Evolutionary conservation across 2,888 invertebrate species (phyloP).

Genomic region (Agrochola litura): DNA sequence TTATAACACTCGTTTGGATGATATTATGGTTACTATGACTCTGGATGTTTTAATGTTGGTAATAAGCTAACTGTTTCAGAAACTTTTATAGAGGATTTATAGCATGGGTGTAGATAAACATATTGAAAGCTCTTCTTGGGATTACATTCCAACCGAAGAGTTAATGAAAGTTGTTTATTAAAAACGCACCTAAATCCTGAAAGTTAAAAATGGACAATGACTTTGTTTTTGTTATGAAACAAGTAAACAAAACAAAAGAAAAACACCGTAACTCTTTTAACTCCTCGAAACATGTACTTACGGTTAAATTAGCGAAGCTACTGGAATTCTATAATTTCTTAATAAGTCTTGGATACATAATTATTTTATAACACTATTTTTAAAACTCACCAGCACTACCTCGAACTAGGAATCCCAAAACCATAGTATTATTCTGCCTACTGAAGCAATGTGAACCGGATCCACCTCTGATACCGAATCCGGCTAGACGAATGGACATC

Average conservation of each 20-base stretch:
- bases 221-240: conserved; percentile 1
- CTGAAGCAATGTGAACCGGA: conserved; percentile 29
- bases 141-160: background rate
- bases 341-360: background rate
- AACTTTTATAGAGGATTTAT: too few relatives aligned
- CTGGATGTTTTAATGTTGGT: too few relatives aligned
- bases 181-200: background rate
- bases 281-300: background rate
- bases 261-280: background rate
- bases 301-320: background rate
- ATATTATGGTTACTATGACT: too few relatives aligned
- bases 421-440: background rate
- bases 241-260: background rate
- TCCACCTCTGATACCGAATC: conserved; percentile 30
- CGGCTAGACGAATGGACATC: conserved; percentile 6
- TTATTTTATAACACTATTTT: background rate
- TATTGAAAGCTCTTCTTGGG: background rate
- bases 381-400: conserved; percentile 30
- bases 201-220: too few relatives aligned
- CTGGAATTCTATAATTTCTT: background rate
- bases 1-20: too few relatives aligned
- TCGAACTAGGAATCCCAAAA: background rate
- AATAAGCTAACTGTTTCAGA: too few relatives aligned
- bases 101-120: too few relatives aligned
- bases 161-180: background rate